Evolutionary conservation across 2,113 vertebrate species (phyloP).

Genomic region (Himantopus leucocephalus): DNA sequence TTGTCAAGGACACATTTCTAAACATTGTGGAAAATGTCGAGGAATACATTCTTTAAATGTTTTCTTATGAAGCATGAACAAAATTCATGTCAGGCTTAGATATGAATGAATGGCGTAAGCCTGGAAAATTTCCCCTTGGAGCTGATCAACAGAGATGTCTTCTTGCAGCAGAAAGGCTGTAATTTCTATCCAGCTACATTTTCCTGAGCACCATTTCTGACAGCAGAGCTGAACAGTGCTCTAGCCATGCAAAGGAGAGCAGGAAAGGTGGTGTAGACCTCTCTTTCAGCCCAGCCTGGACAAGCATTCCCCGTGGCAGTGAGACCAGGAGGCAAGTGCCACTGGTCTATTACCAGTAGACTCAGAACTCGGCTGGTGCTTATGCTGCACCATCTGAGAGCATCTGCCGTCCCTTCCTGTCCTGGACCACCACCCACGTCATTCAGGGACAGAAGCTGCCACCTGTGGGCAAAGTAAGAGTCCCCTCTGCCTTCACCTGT

Average conservation of each 20-base stretch:
- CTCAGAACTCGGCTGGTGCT: accelerated
- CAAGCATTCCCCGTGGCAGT: neutral
- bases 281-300: neutral
- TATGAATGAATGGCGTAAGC: neutral
- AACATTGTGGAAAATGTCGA: neutral
- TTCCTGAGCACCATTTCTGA: neutral
- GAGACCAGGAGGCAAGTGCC: neutral
- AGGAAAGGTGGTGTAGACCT: neutral
- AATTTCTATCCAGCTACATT: neutral
- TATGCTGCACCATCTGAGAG: neutral
- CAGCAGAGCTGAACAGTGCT: neutral
- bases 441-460: neutral
- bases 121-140: neutral
- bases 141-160: neutral
- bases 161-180: neutral
- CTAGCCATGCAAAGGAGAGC: neutral
- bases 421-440: neutral
- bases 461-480: neutral
- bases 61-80: neutral
- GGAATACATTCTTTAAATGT: neutral
- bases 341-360: neutral
- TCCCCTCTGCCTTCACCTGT: neutral
- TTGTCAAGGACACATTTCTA: neutral
- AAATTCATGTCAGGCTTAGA: neutral
- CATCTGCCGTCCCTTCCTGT: neutral